These are phyloP conservation scores for Eptesicus fuscus DNA, from an alignment of 2,113 vertebrate species.

Conservation along the genomic window DNA sequence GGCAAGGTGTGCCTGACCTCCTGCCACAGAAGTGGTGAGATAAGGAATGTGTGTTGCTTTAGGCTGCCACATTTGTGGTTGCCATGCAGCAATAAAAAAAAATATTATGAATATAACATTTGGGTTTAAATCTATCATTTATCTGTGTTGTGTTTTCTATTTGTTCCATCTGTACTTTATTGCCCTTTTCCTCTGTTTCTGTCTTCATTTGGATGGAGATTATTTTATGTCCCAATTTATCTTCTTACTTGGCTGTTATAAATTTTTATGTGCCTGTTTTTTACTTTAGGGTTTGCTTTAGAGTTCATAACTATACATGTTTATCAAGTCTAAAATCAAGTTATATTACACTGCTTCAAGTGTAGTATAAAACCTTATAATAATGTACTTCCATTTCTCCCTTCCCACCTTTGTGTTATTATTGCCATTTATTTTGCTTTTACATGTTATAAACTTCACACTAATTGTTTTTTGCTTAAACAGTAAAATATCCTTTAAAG, in stretches of 20 bases:
- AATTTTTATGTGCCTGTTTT: background rate
- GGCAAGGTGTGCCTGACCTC: background rate
- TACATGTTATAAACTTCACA: background rate
- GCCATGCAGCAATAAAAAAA: background rate
- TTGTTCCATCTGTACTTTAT: background rate
- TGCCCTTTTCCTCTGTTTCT: background rate
- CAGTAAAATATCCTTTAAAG: background rate
- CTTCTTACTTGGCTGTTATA: background rate
- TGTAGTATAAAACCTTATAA: background rate
- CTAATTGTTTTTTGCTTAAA: background rate
- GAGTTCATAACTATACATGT: background rate
- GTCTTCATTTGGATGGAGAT: background rate
- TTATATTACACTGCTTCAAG: background rate
- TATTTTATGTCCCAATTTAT: background rate
- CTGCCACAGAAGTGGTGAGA: background rate
- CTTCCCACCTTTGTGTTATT: background rate
- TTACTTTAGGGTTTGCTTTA: background rate
- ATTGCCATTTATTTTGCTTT: background rate
- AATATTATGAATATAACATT: background rate
- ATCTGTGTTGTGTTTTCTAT: background rate
- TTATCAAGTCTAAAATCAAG: background rate
- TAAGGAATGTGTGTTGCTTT: background rate
- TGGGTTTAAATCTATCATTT: background rate
- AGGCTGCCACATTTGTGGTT: background rate
- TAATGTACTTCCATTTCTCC: background rate